Evolutionary conservation across 2,113 vertebrate genomes (phyloP), one percentile per base, ranked within the genome.

Genomic region (Dipodomys spectabilis): DNA sequence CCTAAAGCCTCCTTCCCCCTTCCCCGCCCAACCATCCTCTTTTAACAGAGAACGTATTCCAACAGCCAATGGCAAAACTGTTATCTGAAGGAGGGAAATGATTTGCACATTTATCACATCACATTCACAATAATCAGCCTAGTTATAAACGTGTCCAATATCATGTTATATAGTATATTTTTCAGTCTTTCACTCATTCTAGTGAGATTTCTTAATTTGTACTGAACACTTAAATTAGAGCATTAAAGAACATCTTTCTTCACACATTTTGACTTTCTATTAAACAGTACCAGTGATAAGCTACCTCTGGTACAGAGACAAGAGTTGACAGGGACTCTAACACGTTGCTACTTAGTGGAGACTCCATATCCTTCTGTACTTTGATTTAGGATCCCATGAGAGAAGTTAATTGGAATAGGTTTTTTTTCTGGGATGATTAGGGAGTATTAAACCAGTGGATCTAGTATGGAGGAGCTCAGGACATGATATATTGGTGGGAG

Each of bases 41-140:
- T 95, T 82, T 94, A 67, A 82, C 82, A 80, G 92, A 88, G 90
- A 93, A 81, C 88, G 85, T 28, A 60, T 82, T 95, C 60, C 60
- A 90, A 78, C 60, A 75, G 62, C 78, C 0, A 15, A 80, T 19
- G 35, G 89, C 16, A 73, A 88, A 78, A 53, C 88, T 91, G 72
- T 84, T 87, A 81, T 73, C 53, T 60, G 82, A 73, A 91, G 84
- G 73, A 86, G 20, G 91, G 92, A 91, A 57, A 13, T 60, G 79
- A 80, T 69, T 53, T 64, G 73, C 57, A 15, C 49, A 57, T 67
- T 94, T 88, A 86, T 45, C 68, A 49, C 35, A 13, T 67, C 65
- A 79, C 87, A 85, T 93, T 94, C 80, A 75, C 67, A 67, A 16
- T 85, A 73, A 90, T 85, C 25, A 86, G 53, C 71, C 35, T 19